A percentile compares a stretch with the other conserved stretches of the same genome.
phyloP scores from a whole-genome alignment of 1,140 invertebrate genomes.

The Caerostris extrusa region DNA sequence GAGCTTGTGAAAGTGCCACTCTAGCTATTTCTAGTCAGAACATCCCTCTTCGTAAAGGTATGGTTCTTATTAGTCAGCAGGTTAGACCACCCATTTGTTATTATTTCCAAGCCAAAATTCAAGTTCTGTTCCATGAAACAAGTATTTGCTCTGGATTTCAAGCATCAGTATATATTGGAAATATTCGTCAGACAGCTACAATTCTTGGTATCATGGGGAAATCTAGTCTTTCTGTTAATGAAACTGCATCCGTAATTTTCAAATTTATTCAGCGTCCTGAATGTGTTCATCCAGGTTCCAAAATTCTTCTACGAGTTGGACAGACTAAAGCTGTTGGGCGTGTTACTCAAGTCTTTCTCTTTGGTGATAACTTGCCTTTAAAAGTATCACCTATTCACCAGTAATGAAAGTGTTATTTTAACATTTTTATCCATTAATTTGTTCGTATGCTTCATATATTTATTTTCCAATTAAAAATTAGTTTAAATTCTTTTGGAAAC shows the following conservation, averaged over 20 bases:
- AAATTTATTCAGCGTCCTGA: slow-evolving; percentile 94
- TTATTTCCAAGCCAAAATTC: slow-evolving; percentile 88
- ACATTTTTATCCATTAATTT: not conserved
- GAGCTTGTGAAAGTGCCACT: slow-evolving; percentile 95
- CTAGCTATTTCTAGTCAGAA: slow-evolving; percentile 87
- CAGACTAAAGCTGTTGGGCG: slow-evolving; percentile 94
- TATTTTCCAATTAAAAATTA: too few relatives aligned
- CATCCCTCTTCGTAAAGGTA: slow-evolving; percentile 88
- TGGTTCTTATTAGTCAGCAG: slow-evolving; percentile 83
- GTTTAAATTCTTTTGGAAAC: too few relatives aligned
- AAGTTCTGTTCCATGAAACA: slow-evolving; percentile 91
- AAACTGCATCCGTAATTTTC: slow-evolving; percentile 92
- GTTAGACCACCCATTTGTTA: slow-evolving; percentile 69
- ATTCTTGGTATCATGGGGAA: slow-evolving; percentile 88
- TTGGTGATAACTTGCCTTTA: slow-evolving; percentile 79
- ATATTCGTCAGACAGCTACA: slow-evolving; percentile 94
- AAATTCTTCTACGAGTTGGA: slow-evolving; percentile 94
- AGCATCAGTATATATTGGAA: slow-evolving; percentile 96
- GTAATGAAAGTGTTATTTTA: slow-evolving; percentile 21
- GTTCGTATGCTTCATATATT: not conserved
- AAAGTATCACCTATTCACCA: slow-evolving; percentile 60
- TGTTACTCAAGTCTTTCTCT: slow-evolving; percentile 91
- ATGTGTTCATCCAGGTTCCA: slow-evolving; percentile 92
- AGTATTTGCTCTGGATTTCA: slow-evolving; percentile 94
- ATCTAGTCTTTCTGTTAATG: slow-evolving; percentile 88